Evolutionary conservation across 2,888 invertebrate species (phyloP), one percentile per base, ranked within the genome.

Genomic region (Tanytarsus gracilentus): DNA sequence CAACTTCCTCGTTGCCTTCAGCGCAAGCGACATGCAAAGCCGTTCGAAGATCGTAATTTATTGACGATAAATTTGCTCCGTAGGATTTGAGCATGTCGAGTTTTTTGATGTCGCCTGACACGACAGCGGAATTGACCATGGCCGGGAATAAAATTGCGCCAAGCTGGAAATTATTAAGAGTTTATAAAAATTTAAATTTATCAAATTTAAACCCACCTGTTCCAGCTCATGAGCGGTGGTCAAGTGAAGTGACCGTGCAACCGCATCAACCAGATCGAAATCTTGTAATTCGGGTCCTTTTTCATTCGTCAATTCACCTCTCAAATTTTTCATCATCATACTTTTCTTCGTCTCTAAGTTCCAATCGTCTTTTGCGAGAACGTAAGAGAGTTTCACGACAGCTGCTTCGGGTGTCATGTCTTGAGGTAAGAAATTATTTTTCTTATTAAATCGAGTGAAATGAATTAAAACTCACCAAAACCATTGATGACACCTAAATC

Each of bases 381-480:
- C 89, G 68, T 94, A 97, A 0, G 87, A 81, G 1, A 98, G 76
- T 72, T 98, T 98, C 2, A 91, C 84, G 7, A 96, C 78, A 0
- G 96, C 95, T 0, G 97, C 93, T 72, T 97, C 97, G 0, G 91
- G 86, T 0, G 97, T 97, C 73, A 74, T 73, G 64, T 74, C 73
- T n/a, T n/a, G n/a, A n/a, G n/a, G n/a, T n/a, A n/a, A n/a, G n/a
- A n/a, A n/a, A n/a, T n/a, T n/a, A n/a, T n/a, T n/a, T n/a, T n/a
- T n/a, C n/a, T n/a, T n/a, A n/a, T n/a, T n/a, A n/a, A n/a, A n/a
- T n/a, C n/a, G n/a, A n/a, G n/a, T n/a, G n/a, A n/a, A n/a, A n/a
- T n/a, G n/a, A n/a, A n/a, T n/a, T n/a, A n/a, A n/a, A n/a, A n/a
- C n/a, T n/a, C n/a, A n/a, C n/a, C n/a, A 61, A 66, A 73, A 2